Evolutionary conservation across 2,113 vertebrate species (phyloP).

Genomic region (Xiphophorus hellerii): DNA sequence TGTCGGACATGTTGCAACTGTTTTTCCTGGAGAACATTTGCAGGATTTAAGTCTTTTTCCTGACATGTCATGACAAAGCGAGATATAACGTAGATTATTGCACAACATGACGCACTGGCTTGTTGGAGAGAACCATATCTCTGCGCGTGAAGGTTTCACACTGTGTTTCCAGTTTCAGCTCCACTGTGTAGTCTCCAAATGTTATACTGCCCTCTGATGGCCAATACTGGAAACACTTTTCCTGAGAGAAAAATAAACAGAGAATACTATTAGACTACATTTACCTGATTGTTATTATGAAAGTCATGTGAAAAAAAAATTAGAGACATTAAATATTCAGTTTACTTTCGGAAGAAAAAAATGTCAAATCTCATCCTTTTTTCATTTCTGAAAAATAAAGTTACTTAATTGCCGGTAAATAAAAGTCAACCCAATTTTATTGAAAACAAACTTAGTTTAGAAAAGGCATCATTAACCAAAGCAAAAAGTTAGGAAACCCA

Average conservation of each 20-base stretch:
- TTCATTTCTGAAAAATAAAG: not conserved
- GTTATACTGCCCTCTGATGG: constrained; percentile 84
- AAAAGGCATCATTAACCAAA: no score
- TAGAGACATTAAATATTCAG: no score
- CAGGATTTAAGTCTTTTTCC: not conserved
- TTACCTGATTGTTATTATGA: constrained; percentile 23
- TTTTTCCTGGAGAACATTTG: constrained; percentile 73
- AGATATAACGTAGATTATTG: constrained; percentile 2
- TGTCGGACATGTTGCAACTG: constrained; percentile 86
- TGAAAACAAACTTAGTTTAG: not conserved
- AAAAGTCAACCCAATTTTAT: not conserved
- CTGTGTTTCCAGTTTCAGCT: constrained; percentile 84
- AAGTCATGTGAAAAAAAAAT: no score
- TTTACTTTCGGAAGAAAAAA: no score
- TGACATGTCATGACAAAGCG: not conserved
- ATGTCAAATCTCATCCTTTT: not conserved
- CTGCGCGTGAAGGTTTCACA: constrained; percentile 87
- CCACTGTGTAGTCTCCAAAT: constrained; percentile 84
- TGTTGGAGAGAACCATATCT: constrained; percentile 76
- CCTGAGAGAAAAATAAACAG: constrained; percentile 75
- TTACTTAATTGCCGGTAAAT: not conserved
- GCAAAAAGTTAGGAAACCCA: no score
- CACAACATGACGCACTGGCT: constrained; percentile 55
- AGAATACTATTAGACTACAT: constrained; percentile 26
- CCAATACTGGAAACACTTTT: constrained; percentile 97